phyloP scores from a whole-genome alignment of 2,113 vertebrate species.

The Ailurus styani region DNA sequence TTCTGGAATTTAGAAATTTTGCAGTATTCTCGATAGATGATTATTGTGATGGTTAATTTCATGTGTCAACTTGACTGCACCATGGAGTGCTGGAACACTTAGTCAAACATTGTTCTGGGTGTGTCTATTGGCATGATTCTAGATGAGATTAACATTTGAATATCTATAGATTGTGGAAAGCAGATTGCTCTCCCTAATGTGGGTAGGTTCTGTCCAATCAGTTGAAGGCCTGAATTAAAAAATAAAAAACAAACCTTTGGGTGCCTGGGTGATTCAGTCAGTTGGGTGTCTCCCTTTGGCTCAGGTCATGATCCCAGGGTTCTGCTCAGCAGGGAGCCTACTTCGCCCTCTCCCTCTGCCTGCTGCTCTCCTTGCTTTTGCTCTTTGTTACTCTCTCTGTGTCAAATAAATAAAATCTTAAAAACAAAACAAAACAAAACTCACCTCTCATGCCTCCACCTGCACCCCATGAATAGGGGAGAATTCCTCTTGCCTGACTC shows the following conservation, averaged over 20 bases:
- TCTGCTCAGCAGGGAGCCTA: no score
- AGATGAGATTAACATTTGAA: neutral
- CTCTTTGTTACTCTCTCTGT: no score
- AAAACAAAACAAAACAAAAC: neutral
- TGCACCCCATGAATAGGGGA: neutral
- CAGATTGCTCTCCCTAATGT: neutral
- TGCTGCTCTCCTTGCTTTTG: no score
- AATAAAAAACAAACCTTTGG: neutral
- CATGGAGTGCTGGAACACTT: neutral
- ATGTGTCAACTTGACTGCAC: neutral
- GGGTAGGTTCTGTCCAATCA: neutral
- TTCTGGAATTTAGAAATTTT: neutral
- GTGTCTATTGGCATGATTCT: neutral
- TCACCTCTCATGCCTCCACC: neutral
- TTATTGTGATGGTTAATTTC: neutral
- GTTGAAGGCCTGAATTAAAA: neutral
- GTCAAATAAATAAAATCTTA: no score
- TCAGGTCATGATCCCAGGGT: no score
- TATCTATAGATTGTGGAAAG: neutral
- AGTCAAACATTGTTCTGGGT: neutral
- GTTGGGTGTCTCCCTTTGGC: no score
- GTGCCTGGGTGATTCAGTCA: no score
- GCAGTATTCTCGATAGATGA: neutral
- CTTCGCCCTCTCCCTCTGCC: no score
- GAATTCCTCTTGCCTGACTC: neutral